Percentiles rank a stretch among this genome's conserved stretches.
phyloP scores from a whole-genome alignment of 2,888 invertebrate genomes.

The Beris chalybata region DNA sequence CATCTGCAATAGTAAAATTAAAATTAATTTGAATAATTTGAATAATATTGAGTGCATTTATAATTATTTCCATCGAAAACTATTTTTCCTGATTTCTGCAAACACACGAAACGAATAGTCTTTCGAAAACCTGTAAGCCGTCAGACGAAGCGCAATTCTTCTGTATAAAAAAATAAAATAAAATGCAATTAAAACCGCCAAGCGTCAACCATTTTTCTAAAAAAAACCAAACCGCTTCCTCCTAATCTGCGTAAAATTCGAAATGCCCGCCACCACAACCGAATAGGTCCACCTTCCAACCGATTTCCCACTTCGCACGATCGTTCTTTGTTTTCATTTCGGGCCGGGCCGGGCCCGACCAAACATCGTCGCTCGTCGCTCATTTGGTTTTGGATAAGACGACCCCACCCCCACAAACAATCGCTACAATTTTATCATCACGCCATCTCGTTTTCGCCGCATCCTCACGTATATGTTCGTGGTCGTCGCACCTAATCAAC shows the following conservation, averaged over 20 bases:
- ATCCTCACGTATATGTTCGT: background rate
- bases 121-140: no score
- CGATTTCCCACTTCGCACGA: constrained; percentile 10
- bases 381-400: constrained; percentile 28
- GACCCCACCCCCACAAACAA: constrained; percentile 30
- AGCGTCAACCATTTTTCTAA: constrained; percentile 12
- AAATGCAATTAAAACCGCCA: background rate
- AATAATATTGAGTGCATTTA: no score
- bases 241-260: constrained; percentile 3
- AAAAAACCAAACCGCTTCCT: no score
- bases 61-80: no score
- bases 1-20: no score
- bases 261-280: background rate
- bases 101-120: no score
- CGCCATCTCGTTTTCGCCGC: background rate
- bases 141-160: no score
- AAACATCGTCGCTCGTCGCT: constrained; percentile 7
- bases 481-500: constrained; percentile 18
- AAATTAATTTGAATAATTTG: no score
- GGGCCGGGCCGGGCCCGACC: background rate
- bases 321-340: background rate
- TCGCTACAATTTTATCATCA: constrained; percentile 11
- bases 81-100: no score
- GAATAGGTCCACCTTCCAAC: background rate
- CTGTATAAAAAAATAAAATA: no score